These are phyloP conservation scores for Bubalus kerabau DNA, from an alignment of 2,113 vertebrate species.

Conservation along the genomic window DNA sequence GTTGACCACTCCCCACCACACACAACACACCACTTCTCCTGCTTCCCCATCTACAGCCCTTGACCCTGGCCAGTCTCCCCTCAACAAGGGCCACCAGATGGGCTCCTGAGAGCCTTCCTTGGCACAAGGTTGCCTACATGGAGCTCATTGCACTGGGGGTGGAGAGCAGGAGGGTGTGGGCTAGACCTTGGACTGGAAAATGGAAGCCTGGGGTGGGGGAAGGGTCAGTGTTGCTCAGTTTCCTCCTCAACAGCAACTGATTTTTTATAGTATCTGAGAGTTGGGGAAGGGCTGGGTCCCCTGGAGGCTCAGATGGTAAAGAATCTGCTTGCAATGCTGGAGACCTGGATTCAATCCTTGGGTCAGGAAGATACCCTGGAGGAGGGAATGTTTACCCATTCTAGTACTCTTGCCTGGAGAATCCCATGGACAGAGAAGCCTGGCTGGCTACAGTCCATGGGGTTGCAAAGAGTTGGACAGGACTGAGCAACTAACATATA, in stretches of 20 bases:
- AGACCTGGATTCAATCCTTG: background rate
- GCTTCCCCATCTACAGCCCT: slow-evolving; percentile 47
- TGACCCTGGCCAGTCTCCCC: slow-evolving; percentile 60
- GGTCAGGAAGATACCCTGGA: background rate
- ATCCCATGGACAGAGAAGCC: background rate
- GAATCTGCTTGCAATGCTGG: background rate
- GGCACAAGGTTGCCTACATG: slow-evolving; percentile 24
- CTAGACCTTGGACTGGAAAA: background rate
- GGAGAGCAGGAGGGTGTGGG: background rate
- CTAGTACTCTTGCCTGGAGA: background rate
- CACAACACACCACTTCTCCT: slow-evolving; percentile 43
- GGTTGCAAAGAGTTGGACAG: background rate
- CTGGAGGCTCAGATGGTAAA: background rate
- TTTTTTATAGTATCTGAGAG: background rate
- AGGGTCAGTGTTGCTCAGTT: slow-evolving; percentile 29
- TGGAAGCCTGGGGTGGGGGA: background rate
- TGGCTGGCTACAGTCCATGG: background rate
- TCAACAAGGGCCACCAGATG: slow-evolving; percentile 60
- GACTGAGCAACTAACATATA: background rate
- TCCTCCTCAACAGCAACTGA: background rate
- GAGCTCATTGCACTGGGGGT: background rate
- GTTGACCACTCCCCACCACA: background rate
- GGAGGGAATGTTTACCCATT: background rate
- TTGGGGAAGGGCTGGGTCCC: background rate
- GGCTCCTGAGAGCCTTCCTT: slow-evolving; percentile 47